Base-by-base conservation (phyloP, 2,797 vertebrate species). In the Lithobates pipiens region DNA sequence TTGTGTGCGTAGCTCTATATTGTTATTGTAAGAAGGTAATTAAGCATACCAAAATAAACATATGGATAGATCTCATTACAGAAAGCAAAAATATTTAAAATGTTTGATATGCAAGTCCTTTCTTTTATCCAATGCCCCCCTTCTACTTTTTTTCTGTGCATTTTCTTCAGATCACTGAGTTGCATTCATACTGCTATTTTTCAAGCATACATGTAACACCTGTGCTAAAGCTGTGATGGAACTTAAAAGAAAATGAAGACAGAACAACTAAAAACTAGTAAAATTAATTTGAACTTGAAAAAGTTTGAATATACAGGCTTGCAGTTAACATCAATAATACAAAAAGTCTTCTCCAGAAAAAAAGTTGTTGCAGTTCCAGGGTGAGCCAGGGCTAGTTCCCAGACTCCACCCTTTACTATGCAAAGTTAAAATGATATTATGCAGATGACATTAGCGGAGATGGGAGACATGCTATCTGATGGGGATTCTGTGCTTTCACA, bases 51-150 rank as follows among this genome's bases (percentile, higher is more conserved):
- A 50, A 76, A 54, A 57, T 23, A 76, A 76, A 76, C 74, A 76
- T 75, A 75, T 76, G 74, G 74, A 57, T 54, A 34, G 10, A 57
- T 21, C 74, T 76, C 44, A 76, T 76, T 76, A 76, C n/a, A 25
- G 23, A 76, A 54, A 57, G 16, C 27, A 76, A 23, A 27, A 76
- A 61, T 76, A 27, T 16, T 76, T 54, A 7, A 27, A 18, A 27
- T 61, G 7, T 76, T 50, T 46, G 16, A 50, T n/a, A 21, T 39
- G 10, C 36, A 23, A 73, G 13, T 73, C 16, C 8, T 50, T 27
- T 75, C 73, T 76, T 76, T 54, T 76, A 54, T 32, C 0, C 23
- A 61, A 1, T 21, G 16, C 15, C 10, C 1, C 34, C 57, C 21
- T 76, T 76, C 11, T 27, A 23, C 54, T 23, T 23, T 61, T 61